Conservation (phyloP, 53 echinoderm and acorn worm species). For the Astropecten irregularis region DNA sequence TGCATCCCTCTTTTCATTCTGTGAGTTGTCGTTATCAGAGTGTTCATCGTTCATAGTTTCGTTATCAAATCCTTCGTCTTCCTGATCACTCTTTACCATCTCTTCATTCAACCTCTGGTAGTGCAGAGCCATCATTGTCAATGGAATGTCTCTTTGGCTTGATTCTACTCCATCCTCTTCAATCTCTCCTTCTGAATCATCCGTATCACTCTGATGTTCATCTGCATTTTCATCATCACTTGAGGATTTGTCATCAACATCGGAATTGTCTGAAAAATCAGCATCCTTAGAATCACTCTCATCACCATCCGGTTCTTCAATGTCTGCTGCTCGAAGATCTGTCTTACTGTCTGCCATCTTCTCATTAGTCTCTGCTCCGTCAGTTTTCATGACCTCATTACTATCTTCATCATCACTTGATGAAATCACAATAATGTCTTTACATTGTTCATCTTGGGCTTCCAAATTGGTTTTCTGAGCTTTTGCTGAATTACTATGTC, state of each 20-base stretch:
- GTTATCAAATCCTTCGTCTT: background rate
- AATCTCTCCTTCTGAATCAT: background rate
- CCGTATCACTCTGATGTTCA: background rate
- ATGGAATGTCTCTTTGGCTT: conserved; percentile 7
- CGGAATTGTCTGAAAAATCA: background rate
- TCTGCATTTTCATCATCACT: background rate
- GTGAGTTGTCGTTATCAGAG: background rate
- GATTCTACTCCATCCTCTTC: background rate
- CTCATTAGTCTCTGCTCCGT: background rate
- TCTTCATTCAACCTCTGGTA: conserved; percentile 25
- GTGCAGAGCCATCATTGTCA: conserved; percentile 29
- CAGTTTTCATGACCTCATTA: background rate
- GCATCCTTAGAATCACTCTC: conserved; percentile 16
- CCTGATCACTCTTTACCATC: background rate
- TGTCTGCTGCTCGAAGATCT: background rate
- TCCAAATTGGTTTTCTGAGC: background rate
- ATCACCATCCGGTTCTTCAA: background rate
- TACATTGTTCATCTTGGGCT: background rate
- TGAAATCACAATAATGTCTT: conserved; percentile 15
- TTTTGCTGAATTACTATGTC: too few species aligned
- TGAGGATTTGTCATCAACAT: background rate
- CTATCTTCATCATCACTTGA: conserved; percentile 23
- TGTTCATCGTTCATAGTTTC: background rate
- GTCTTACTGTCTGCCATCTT: background rate
- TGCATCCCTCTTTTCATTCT: background rate